A percentile compares a stretch with the other conserved stretches of the same genome.
Conservation (phyloP, 1,140 invertebrate species). For the Sycophila sp. region DNA sequence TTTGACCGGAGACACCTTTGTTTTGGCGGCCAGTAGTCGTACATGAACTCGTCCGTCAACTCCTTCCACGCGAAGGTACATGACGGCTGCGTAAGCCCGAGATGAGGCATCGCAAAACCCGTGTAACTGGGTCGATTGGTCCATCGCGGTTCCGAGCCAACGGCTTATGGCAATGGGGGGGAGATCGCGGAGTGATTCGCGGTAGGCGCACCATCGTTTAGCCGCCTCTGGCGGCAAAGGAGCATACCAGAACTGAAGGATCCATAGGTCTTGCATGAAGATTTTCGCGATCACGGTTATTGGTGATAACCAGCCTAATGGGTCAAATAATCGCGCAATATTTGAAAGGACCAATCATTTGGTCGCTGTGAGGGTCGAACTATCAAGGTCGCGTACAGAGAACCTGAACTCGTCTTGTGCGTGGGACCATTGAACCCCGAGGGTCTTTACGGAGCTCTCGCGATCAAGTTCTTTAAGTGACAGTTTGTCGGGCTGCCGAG, state of each 20-base stretch:
- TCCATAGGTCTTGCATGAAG: no score
- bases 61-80: neutral
- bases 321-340: no score
- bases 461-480: no score
- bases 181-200: neutral
- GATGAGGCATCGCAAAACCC: neutral
- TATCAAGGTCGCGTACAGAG: neutral
- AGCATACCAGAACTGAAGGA: conserved; percentile 41
- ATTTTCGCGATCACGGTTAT: conserved; percentile 42
- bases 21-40: neutral
- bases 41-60: neutral
- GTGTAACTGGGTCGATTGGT: neutral
- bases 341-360: neutral
- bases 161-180: neutral
- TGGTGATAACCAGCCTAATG: no score
- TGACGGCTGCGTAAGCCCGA: neutral
- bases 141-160: neutral
- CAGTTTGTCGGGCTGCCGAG: neutral
- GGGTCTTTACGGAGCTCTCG: neutral
- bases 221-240: conserved; percentile 40
- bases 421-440: conserved; percentile 2
- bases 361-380: neutral
- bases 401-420: neutral
- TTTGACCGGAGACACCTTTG: neutral
- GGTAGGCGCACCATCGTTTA: neutral